Conservation (phyloP, 92 coral and sea anemone species). For the Porites cylindrica region DNA sequence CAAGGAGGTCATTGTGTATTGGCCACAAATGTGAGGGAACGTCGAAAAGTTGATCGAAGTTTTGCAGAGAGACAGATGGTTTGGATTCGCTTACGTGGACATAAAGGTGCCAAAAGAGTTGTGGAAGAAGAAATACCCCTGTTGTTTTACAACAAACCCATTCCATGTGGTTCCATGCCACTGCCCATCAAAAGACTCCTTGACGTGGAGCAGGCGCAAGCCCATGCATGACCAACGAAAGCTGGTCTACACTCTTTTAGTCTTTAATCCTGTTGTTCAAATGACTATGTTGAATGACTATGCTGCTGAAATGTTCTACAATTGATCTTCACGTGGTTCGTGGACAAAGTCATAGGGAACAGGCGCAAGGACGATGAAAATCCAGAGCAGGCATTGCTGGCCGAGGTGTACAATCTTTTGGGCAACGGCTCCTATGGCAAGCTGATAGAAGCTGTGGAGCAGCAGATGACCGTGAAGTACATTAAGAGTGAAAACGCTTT, state of each 20-base stretch:
- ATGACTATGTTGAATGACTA: conserved; percentile 14
- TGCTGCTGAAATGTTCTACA: conserved; percentile 8
- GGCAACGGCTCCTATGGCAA: conserved; percentile 22
- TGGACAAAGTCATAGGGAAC: conserved; percentile 30
- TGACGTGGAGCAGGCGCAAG: not conserved
- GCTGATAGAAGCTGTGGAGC: conserved; percentile 35
- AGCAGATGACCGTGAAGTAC: not conserved
- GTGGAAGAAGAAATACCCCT: conserved; percentile 24
- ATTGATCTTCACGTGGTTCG: conserved; percentile 29
- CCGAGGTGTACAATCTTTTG: conserved; percentile 32
- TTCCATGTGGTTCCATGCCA: conserved; percentile 7
- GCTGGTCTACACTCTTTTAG: conserved; percentile 1
- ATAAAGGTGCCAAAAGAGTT: conserved; percentile 7
- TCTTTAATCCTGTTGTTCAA: not conserved
- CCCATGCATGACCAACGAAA: conserved; percentile 11
- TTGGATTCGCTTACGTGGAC: conserved; percentile 38
- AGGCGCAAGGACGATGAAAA: conserved; percentile 14
- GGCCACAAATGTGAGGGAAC: not conserved
- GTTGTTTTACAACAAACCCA: conserved; percentile 23
- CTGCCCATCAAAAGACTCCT: conserved; percentile 29
- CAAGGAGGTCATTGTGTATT: not conserved
- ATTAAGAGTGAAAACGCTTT: not conserved
- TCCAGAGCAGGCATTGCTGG: conserved; percentile 2
- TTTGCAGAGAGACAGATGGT: not conserved
- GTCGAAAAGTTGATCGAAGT: not conserved